Percentiles rank a stretch among this genome's conserved stretches.
These are phyloP conservation scores for Nicator chloris DNA, from an alignment of 2,113 vertebrate species.

Conservation along the genomic window DNA sequence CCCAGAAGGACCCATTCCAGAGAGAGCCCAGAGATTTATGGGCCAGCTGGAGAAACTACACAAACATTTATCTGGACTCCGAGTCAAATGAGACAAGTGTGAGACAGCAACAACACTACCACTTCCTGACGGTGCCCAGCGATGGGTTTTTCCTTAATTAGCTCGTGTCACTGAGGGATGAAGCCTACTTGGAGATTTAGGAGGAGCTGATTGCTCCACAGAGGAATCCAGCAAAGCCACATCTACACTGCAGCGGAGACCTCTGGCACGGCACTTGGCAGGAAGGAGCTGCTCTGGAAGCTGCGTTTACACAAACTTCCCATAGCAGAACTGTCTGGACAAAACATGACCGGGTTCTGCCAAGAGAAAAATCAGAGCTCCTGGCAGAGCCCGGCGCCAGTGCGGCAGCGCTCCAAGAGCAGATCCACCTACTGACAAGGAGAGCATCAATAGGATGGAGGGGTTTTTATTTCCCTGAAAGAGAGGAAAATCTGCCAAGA, in stretches of 20 bases:
- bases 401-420: not conserved
- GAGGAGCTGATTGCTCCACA: not conserved
- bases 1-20: not conserved
- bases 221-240: not conserved
- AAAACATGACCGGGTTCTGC: conserved; percentile 22
- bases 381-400: not conserved
- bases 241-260: not conserved
- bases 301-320: conserved; percentile 34
- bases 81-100: not conserved
- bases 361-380: not conserved
- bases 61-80: not conserved
- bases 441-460: not conserved
- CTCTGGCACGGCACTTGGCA: conserved; percentile 39
- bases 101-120: not conserved
- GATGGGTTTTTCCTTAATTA: not conserved
- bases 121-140: not conserved
- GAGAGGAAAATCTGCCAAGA: not conserved
- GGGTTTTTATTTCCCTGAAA: not conserved
- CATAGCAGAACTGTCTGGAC: conserved; percentile 49
- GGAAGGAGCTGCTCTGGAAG: conserved; percentile 43
- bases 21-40: not conserved
- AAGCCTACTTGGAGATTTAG: not conserved
- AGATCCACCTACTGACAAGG: not conserved
- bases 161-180: not conserved
- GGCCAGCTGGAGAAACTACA: not conserved